Evolutionary conservation across 2,797 vertebrate species (phyloP), one percentile per base, ranked within the genome.

Genomic region (Danio tinwini): DNA sequence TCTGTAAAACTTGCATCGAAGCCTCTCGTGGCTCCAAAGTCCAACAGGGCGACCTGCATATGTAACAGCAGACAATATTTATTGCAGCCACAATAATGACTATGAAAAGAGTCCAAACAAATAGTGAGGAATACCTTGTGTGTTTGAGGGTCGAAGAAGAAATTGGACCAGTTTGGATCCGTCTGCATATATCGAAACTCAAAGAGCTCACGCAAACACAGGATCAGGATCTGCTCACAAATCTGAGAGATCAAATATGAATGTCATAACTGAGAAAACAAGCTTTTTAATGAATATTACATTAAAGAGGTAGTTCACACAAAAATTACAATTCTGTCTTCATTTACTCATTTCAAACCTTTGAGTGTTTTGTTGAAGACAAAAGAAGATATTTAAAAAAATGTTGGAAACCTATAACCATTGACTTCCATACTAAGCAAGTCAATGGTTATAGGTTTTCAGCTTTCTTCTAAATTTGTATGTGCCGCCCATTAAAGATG

Each of bases 161-260:
- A 99, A 91, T 99, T 99, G 62, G 97, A 98, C 98, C 98, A 99
- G 93, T 99, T 99, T 6, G 98, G 98, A 86, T 99, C 98, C 0
- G 98, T 99, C 93, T 99, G 98, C 98, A 99, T 99, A 90, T 94
- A 97, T 29, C 94, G 94, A 90, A 98, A 99, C 90, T 99, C 97
- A 78, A 99, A 98, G 84, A 99, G 90, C 89, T 99, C 98, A 83
- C 96, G 87, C 80, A 99, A 92, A 85, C 98, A 99, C 86, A 99
- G 86, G 0, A 81, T 87, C 86, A 99, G 86, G 89, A 99, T 98
- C 90, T 98, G 95, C 85, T 92, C 72, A 86, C 97, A 98, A 89
- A 99, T 98, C 98, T 99, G 89, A 52, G 13, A 71, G 42, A 29
- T 1, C 9, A 52, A 0, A 1, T 4, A 0, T 80, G 5, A 47